phyloP scores from a whole-genome alignment of 2,113 vertebrate genomes.

The Protobothrops flavoviridis region DNA sequence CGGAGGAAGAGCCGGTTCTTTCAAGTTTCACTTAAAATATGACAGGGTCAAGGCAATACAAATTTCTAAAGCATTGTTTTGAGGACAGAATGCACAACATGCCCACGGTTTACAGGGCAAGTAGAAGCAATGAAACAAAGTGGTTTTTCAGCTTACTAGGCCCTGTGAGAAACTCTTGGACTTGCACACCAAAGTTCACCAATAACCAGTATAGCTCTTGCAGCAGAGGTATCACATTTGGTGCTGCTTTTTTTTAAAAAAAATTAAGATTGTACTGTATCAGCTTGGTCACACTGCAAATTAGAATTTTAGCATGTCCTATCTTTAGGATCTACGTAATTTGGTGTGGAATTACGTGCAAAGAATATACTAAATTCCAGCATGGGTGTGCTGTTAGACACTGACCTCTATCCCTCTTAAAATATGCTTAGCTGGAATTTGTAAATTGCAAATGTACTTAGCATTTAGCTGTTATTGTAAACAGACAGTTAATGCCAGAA shows the following conservation, averaged over 20 bases:
- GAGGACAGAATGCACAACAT: background rate
- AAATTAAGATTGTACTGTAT: background rate
- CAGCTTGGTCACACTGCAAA: background rate
- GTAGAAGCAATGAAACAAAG: background rate
- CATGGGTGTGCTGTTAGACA: background rate
- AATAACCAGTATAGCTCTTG: background rate
- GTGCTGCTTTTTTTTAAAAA: background rate
- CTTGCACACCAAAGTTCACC: background rate
- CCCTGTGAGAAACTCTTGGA: background rate
- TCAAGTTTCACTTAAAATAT: background rate
- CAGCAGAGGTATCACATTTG: background rate
- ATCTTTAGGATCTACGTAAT: background rate
- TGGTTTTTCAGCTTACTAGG: background rate
- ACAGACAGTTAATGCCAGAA: background rate
- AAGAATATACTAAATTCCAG: background rate
- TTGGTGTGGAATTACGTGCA: background rate
- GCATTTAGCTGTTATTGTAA: constrained; percentile 5
- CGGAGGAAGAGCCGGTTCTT: background rate
- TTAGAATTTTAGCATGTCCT: background rate
- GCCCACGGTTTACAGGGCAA: background rate
- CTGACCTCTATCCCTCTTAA: background rate
- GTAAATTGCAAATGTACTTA: accelerated
- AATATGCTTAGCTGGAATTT: background rate
- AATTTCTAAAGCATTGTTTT: background rate
- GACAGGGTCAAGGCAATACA: background rate